phyloP scores from a whole-genome alignment of 2,888 invertebrate species.

The Nomada ferruginata region DNA sequence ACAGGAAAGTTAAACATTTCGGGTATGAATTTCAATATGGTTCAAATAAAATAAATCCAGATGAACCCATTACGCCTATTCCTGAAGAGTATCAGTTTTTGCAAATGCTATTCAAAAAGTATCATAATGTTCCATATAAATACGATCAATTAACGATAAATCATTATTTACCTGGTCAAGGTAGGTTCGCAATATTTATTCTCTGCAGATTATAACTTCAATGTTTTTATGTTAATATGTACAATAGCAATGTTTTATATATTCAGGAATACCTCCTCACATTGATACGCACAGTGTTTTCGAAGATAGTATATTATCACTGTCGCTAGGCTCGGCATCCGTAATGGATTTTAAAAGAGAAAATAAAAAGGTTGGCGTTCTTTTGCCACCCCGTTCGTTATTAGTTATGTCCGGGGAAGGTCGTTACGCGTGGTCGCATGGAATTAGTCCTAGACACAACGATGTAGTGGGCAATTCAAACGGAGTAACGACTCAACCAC shows the following conservation, averaged over 20 bases:
- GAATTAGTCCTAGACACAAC: constrained; percentile 93
- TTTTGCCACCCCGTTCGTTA: constrained; percentile 90
- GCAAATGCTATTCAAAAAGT: constrained; percentile 86
- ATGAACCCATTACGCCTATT: constrained; percentile 88
- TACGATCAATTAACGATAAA: constrained; percentile 96
- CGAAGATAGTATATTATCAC: constrained; percentile 93
- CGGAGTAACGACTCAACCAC: constrained; percentile 86
- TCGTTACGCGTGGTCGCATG: constrained; percentile 94
- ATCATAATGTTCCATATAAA: constrained; percentile 82
- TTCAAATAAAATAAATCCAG: constrained; percentile 92
- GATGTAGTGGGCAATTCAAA: constrained; percentile 88
- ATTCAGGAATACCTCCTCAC: constrained; percentile 95
- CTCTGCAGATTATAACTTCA: neutral
- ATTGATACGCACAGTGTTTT: constrained; percentile 98
- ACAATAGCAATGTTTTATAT: constrained; percentile 27
- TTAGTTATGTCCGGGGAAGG: constrained; percentile 92
- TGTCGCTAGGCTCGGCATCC: constrained; percentile 92
- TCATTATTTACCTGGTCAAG: constrained; percentile 93
- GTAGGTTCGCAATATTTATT: constrained; percentile 80
- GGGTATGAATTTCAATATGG: constrained; percentile 96
- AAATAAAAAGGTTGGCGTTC: constrained; percentile 86
- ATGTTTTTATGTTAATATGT: constrained; percentile 1
- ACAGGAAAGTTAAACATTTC: constrained; percentile 94
- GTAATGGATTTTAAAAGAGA: constrained; percentile 95
- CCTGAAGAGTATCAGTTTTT: constrained; percentile 90